Percentiles rank a stretch among this genome's conserved stretches.
Evolutionary conservation across 2,113 vertebrate species (phyloP).

Genomic region (Pandion haliaetus): DNA sequence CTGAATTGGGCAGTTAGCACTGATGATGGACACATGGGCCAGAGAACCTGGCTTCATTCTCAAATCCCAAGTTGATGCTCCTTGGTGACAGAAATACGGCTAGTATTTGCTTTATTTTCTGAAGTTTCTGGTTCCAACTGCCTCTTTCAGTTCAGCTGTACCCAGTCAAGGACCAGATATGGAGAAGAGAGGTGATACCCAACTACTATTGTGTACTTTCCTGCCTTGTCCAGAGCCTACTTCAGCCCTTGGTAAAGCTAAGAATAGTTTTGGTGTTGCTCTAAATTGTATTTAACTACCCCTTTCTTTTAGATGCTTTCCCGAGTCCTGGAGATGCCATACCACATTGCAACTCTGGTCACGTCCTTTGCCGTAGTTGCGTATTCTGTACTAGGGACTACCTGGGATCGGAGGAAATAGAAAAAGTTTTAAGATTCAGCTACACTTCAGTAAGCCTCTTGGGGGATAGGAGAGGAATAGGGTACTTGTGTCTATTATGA

Average conservation of each 20-base stretch:
- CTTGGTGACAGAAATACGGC: background rate
- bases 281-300: background rate
- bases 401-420: background rate
- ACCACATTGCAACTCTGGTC: background rate
- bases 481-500: accelerated
- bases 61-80: background rate
- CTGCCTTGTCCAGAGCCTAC: background rate
- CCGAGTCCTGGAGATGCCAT: background rate
- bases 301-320: background rate
- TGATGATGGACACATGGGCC: too few species aligned
- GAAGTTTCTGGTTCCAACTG: background rate
- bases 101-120: background rate
- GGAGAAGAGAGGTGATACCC: too few species aligned
- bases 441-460: background rate
- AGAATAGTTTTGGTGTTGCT: background rate
- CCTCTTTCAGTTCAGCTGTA: background rate
- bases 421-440: background rate
- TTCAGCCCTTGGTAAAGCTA: background rate
- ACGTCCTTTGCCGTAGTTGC: background rate
- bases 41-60: background rate
- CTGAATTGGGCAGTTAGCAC: background rate
- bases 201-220: background rate
- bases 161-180: background rate
- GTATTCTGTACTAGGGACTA: background rate
- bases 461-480: background rate